These are phyloP conservation scores for Latrodectus elegans DNA, from an alignment of 2,888 invertebrate species.

Conservation along the genomic window DNA sequence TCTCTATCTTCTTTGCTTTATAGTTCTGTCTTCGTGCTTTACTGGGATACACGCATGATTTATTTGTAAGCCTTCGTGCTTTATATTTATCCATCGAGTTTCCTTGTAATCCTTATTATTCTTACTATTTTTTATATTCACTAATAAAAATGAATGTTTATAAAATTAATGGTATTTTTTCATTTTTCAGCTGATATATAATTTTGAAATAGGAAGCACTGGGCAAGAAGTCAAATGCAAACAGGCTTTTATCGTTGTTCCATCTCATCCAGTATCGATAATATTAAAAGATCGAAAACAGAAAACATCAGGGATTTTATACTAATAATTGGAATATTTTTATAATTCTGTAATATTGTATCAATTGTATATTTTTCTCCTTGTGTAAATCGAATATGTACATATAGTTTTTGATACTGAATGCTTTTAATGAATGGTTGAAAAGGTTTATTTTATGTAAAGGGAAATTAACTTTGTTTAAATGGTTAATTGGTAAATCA, in stretches of 20 bases:
- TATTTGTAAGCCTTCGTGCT: not conserved
- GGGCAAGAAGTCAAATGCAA: conserved; percentile 46
- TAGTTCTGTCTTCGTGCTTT: not conserved
- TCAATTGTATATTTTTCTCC: too few species aligned
- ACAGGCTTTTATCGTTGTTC: conserved; percentile 70
- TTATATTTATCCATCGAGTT: not conserved
- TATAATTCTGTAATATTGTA: too few species aligned
- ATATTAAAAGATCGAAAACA: conserved; percentile 38
- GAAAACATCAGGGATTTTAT: not conserved
- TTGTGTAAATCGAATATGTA: too few species aligned
- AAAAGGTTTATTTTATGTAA: too few species aligned
- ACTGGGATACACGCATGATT: not conserved
- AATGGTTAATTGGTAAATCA: too few species aligned
- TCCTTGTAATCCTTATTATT: not conserved
- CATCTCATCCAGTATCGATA: conserved; percentile 67
- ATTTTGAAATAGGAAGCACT: conserved; percentile 42
- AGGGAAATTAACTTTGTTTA: too few species aligned
- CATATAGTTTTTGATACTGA: too few species aligned
- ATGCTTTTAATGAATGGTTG: too few species aligned
- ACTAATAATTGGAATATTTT: too few species aligned
- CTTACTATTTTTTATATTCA: not conserved
- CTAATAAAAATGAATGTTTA: not conserved
- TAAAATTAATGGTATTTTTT: not conserved
- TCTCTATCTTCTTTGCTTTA: too few species aligned
- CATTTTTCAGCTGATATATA: conserved; percentile 48